A percentile compares a stretch with the other conserved stretches of the same genome.
These are phyloP conservation scores for Bellardia pandia DNA, from an alignment of 2,888 invertebrate species.

Conservation along the genomic window DNA sequence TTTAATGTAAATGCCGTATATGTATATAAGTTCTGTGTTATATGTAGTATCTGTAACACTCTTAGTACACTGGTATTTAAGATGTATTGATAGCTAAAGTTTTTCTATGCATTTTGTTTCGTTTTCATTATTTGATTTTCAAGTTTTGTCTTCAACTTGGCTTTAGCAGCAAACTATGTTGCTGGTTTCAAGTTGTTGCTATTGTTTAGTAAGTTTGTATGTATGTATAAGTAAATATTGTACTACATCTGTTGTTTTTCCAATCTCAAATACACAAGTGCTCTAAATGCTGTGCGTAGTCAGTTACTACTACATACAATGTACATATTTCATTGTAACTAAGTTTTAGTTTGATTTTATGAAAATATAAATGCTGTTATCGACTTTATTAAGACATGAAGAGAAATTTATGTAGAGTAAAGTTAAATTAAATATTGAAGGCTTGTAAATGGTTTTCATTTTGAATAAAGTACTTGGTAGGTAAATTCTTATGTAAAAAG, in stretches of 20 bases:
- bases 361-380: background rate
- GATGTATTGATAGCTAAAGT: slow-evolving; percentile 49
- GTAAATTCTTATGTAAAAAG: background rate
- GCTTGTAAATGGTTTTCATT: background rate
- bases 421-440: slow-evolving; percentile 5
- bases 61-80: slow-evolving; percentile 17
- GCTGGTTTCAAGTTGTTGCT: background rate
- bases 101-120: slow-evolving; percentile 20
- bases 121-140: slow-evolving; percentile 45
- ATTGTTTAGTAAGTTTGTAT: background rate
- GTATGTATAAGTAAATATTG: background rate
- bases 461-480: background rate
- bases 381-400: background rate
- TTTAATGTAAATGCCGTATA: background rate
- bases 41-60: background rate
- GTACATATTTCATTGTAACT: background rate
- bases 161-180: background rate
- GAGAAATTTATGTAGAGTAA: background rate
- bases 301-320: background rate
- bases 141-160: slow-evolving; percentile 32
- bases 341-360: slow-evolving; percentile 8
- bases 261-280: slow-evolving; percentile 39
- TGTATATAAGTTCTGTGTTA: background rate
- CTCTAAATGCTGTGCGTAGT: slow-evolving; percentile 37
- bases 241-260: slow-evolving; percentile 42